A percentile compares a stretch with the other conserved stretches of the same genome.
Conservation (phyloP, 2,888 invertebrate species). For the Tillus elongatus region DNA sequence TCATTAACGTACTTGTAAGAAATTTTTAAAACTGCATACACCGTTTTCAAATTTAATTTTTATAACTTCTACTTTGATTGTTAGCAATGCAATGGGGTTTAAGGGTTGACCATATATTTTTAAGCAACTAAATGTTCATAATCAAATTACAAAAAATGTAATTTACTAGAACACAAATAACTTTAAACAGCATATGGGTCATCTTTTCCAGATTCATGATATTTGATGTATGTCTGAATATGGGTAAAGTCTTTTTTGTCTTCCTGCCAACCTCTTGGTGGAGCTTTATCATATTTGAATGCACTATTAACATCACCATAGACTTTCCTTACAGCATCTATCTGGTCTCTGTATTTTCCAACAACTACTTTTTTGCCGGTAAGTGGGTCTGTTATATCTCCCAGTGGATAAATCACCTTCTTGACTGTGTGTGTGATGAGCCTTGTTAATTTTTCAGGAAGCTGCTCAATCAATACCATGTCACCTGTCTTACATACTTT, state of each 20-base stretch:
- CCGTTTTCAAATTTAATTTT: too few relatives aligned
- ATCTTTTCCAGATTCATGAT: slow-evolving; percentile 66
- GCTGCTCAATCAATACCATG: slow-evolving; percentile 65
- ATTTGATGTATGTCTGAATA: slow-evolving; percentile 66
- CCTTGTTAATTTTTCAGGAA: slow-evolving; percentile 63
- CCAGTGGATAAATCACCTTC: slow-evolving; percentile 70
- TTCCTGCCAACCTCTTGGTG: slow-evolving; percentile 71
- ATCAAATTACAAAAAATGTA: too few relatives aligned
- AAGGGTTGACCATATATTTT: too few relatives aligned
- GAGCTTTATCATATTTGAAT: slow-evolving; percentile 70
- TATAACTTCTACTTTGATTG: too few relatives aligned
- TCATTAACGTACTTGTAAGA: too few relatives aligned
- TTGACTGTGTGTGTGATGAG: slow-evolving; percentile 71
- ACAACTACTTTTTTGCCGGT: slow-evolving; percentile 70
- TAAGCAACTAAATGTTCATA: too few relatives aligned
- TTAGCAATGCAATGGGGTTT: too few relatives aligned
- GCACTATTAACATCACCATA: slow-evolving; percentile 60
- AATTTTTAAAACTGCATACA: too few relatives aligned
- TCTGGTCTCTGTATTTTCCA: slow-evolving; percentile 64
- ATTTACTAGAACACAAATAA: too few relatives aligned
- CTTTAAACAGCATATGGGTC: slow-evolving; percentile 61
- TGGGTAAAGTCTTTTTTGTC: slow-evolving; percentile 75
- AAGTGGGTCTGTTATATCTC: slow-evolving; percentile 79
- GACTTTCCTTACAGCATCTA: slow-evolving; percentile 55
- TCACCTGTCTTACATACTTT: slow-evolving; percentile 74